Percentiles rank a stretch among this genome's conserved stretches.
These are phyloP conservation scores for Chelon auratus DNA, from an alignment of 2,797 vertebrate species.

Conservation along the genomic window DNA sequence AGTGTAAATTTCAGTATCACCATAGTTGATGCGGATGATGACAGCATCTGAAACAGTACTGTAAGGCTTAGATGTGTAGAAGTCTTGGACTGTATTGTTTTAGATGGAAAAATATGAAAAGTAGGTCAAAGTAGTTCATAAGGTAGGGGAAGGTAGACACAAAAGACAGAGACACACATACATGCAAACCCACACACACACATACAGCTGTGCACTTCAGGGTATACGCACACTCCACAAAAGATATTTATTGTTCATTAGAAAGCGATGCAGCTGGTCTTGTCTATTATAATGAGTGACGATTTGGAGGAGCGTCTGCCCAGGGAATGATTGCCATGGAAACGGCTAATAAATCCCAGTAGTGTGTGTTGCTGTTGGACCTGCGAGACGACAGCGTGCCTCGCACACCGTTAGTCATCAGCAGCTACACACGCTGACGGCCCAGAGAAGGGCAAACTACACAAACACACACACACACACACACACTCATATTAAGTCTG, in stretches of 20 bases:
- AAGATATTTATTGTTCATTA: slow-evolving; percentile 54
- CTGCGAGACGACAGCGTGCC: slow-evolving; percentile 27
- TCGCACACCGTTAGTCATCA: slow-evolving; percentile 52
- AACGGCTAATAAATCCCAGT: slow-evolving; percentile 62
- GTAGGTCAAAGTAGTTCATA: slow-evolving; percentile 2
- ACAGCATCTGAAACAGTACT: not conserved
- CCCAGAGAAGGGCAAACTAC: slow-evolving; percentile 19
- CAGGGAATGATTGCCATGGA: slow-evolving; percentile 57
- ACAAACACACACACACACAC: slow-evolving; percentile 7
- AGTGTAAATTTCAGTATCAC: too few species aligned
- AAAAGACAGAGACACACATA: slow-evolving; percentile 7
- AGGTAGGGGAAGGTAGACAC: not conserved
- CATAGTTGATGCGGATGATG: not conserved
- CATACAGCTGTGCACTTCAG: not conserved
- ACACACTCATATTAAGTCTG: slow-evolving; percentile 25
- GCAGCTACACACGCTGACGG: slow-evolving; percentile 28
- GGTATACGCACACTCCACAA: slow-evolving; percentile 6
- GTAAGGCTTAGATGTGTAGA: not conserved
- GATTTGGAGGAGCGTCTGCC: slow-evolving; percentile 40
- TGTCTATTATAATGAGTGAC: slow-evolving; percentile 58
- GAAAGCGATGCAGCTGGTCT: slow-evolving; percentile 53
- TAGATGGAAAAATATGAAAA: slow-evolving; percentile 5
- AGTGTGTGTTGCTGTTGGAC: slow-evolving; percentile 58
- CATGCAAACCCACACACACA: slow-evolving; percentile 9
- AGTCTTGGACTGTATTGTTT: not conserved